phyloP scores from a whole-genome alignment of 2,113 vertebrate genomes.

The Halcyon senegalensis region DNA sequence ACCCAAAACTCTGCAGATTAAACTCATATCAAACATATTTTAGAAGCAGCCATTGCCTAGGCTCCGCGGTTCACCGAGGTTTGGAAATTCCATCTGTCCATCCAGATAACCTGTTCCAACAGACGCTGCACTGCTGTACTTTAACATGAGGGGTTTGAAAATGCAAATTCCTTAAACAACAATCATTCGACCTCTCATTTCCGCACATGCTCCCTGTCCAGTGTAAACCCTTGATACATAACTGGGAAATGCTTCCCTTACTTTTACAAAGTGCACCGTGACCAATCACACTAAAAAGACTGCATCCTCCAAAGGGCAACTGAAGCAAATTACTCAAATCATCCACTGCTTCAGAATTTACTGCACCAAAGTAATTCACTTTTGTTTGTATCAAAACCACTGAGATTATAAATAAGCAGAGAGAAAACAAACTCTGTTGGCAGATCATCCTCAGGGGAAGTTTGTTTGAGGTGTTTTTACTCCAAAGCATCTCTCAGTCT shows the following conservation, averaged over 20 bases:
- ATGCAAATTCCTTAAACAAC: not conserved
- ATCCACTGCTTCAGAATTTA: not conserved
- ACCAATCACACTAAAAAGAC: not conserved
- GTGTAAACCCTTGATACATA: not conserved
- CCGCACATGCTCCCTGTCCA: not conserved
- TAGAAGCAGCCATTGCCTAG: not conserved
- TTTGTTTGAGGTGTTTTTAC: not conserved
- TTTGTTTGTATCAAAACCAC: not conserved
- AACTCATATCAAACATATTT: not conserved
- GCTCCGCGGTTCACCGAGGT: not conserved
- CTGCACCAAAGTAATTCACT: not conserved
- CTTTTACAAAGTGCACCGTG: not conserved
- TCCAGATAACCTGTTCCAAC: not conserved
- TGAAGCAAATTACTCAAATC: constrained; percentile 18
- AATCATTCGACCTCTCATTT: not conserved
- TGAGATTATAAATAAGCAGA: not conserved
- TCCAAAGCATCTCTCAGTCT: not conserved
- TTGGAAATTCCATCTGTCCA: not conserved
- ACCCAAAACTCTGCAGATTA: not conserved
- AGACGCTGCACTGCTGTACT: not conserved
- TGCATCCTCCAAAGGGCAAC: not conserved
- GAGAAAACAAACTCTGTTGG: not conserved
- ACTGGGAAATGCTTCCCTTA: not conserved
- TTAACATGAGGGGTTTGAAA: not conserved
- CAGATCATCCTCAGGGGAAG: not conserved